phyloP scores from a whole-genome alignment of 2,797 vertebrate species.

The Margarornis squamiger region DNA sequence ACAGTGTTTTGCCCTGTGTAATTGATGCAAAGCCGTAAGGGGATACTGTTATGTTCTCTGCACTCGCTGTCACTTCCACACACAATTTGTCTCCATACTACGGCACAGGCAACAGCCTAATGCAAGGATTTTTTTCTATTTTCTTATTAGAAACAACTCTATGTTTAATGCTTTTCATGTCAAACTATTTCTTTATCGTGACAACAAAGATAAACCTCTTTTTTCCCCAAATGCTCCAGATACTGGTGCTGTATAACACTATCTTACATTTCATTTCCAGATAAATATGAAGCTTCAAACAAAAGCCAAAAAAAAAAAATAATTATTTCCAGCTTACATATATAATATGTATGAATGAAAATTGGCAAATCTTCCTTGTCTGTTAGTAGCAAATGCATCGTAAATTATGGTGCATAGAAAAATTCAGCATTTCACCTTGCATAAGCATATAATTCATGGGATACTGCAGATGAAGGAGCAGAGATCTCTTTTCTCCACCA shows the following conservation, averaged over 20 bases:
- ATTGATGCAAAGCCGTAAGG: slow-evolving; percentile 68
- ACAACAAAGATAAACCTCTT: not conserved
- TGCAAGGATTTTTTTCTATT: not conserved
- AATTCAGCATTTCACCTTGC: slow-evolving; percentile 39
- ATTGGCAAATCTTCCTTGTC: not conserved
- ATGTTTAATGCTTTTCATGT: not conserved
- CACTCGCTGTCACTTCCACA: slow-evolving; percentile 63
- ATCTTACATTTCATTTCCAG: not conserved
- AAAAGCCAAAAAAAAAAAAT: not conserved
- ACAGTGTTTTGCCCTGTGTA: slow-evolving; percentile 50
- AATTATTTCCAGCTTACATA: not conserved
- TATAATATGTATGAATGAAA: not conserved
- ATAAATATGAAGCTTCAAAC: not conserved
- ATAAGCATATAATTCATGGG: slow-evolving; percentile 26
- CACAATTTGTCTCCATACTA: slow-evolving; percentile 6
- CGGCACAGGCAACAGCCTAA: not conserved
- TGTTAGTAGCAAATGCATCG: not conserved
- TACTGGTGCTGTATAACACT: not conserved
- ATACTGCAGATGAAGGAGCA: slow-evolving; percentile 1
- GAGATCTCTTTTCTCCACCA: not conserved
- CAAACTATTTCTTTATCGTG: not conserved
- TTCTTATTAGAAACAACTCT: not conserved
- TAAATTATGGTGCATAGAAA: not conserved
- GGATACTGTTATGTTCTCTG: slow-evolving; percentile 55
- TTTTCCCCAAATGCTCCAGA: not conserved